Conservation (phyloP, 2,797 vertebrate genomes). For the Stomatorhinus walkeri region DNA sequence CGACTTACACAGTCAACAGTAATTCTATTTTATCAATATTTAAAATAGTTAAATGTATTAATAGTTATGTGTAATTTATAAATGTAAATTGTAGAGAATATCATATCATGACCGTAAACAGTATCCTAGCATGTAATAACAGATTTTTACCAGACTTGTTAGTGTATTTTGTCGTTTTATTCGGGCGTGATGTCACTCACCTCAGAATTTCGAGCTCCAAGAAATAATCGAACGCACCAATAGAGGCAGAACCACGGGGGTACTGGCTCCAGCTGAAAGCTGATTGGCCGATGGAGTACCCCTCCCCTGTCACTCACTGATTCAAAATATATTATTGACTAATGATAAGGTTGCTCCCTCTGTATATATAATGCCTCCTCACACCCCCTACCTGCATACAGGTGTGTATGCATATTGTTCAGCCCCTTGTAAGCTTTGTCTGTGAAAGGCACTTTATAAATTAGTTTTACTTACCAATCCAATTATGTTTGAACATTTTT, state of each 20-base stretch:
- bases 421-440: neutral
- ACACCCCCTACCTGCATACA: neutral
- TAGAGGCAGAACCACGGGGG: neutral
- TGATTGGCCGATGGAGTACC: neutral
- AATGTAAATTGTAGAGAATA: no score
- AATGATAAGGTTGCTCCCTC: neutral
- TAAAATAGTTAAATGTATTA: no score
- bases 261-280: neutral
- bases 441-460: neutral
- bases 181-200: no score
- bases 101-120: no score
- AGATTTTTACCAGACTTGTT: no score
- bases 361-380: neutral
- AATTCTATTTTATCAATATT: no score
- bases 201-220: no score
- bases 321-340: neutral
- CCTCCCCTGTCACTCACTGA: neutral
- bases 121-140: no score
- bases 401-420: neutral
- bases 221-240: no score
- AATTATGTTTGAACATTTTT: neutral
- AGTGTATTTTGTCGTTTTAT: no score
- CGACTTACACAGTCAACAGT: no score
- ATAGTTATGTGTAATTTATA: no score
- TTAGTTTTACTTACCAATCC: neutral